A percentile compares a stretch with the other conserved stretches of the same genome.
phyloP scores from a whole-genome alignment of 2,113 vertebrate genomes.

The Mystacornis crossleyi region DNA sequence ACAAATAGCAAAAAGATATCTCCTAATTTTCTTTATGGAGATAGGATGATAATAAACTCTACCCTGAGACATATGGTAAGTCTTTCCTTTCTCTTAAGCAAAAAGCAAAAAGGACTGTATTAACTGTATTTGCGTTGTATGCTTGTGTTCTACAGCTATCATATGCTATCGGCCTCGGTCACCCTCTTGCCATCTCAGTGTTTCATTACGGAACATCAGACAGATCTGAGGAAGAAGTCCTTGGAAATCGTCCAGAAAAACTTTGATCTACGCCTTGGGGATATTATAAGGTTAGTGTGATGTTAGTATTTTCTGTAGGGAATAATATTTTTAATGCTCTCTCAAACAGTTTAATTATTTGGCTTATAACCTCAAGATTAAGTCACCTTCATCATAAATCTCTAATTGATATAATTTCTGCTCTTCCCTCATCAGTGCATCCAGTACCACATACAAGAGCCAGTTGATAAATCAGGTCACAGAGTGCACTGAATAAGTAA shows the following conservation, averaged over 20 bases:
- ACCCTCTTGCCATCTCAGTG: slow-evolving; percentile 83
- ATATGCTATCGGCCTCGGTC: slow-evolving; percentile 83
- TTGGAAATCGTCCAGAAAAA: slow-evolving; percentile 85
- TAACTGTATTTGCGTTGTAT: neutral
- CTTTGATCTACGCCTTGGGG: slow-evolving; percentile 83
- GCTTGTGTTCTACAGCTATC: slow-evolving; percentile 70
- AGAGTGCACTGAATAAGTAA: neutral
- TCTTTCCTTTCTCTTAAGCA: neutral
- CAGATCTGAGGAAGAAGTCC: slow-evolving; percentile 82
- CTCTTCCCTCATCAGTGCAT: neutral
- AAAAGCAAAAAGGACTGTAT: neutral
- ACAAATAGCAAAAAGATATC: neutral
- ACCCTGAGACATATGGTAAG: neutral
- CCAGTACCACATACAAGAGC: neutral
- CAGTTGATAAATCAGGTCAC: neutral
- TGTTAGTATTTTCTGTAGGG: neutral
- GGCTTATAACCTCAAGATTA: neutral
- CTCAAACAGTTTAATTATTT: neutral
- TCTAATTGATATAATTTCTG: neutral
- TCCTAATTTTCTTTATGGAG: neutral
- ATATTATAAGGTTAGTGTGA: slow-evolving; percentile 79
- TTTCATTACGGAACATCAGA: slow-evolving; percentile 85
- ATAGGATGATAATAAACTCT: neutral
- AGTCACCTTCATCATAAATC: neutral
- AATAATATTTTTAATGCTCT: neutral